A percentile compares a stretch with the other conserved stretches of the same genome.
These are phyloP conservation scores for Cantharis flavilabris DNA, from an alignment of 2,888 invertebrate genomes.

Conservation along the genomic window DNA sequence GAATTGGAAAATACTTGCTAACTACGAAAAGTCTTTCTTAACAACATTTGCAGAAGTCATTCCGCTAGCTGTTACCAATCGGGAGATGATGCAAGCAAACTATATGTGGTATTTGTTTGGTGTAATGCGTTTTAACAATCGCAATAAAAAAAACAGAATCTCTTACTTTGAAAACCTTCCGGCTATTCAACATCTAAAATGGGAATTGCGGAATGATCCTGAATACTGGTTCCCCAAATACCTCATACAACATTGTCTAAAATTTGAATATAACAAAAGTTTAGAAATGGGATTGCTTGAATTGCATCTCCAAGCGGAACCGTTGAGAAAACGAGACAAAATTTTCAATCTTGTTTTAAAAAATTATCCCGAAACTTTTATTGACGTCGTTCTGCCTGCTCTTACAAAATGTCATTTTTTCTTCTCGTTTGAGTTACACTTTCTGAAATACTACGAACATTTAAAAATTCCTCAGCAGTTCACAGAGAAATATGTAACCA, in stretches of 20 bases:
- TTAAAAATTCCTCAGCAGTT: background rate
- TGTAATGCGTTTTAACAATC: slow-evolving; percentile 4
- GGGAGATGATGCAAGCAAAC: background rate
- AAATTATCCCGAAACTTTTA: background rate
- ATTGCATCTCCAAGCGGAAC: background rate
- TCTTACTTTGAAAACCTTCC: background rate
- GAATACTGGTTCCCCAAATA: background rate
- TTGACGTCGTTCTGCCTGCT: background rate
- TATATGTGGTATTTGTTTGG: background rate
- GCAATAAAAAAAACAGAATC: slow-evolving; percentile 3
- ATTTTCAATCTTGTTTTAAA: background rate
- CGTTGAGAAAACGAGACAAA: background rate
- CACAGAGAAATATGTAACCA: background rate
- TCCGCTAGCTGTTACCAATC: background rate
- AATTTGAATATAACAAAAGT: background rate
- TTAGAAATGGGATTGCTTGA: background rate
- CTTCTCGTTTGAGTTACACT: background rate
- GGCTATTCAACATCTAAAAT: background rate
- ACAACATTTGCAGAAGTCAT: slow-evolving; percentile 1
- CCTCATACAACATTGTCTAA: background rate
- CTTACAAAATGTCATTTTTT: background rate
- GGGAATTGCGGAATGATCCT: background rate
- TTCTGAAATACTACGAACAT: background rate
- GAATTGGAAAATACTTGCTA: background rate
- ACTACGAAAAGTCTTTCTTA: slow-evolving; percentile 13